A percentile compares a stretch with the other conserved stretches of the same genome.
phyloP scores from a whole-genome alignment of 2,888 invertebrate genomes.

The Cataglyphis altisquamis region DNA sequence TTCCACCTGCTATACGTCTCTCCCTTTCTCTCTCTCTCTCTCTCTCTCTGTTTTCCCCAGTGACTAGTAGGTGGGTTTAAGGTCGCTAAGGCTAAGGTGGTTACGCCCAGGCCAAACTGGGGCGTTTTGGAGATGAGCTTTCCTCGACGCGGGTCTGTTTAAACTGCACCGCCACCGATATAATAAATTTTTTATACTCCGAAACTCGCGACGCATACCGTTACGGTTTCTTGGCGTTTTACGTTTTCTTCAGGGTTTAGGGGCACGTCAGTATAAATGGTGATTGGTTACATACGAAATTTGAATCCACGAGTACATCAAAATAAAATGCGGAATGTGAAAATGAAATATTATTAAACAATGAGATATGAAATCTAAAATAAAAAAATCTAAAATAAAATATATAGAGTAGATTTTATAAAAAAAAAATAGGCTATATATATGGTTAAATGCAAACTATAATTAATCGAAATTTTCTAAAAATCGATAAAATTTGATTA shows the following conservation, averaged over 20 bases:
- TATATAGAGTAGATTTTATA: neutral
- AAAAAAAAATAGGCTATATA: neutral
- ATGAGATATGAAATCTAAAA: neutral
- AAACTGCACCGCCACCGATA: conserved; percentile 30
- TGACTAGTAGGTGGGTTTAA: conserved; percentile 55
- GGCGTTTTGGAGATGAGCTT: conserved; percentile 48
- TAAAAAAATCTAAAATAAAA: neutral
- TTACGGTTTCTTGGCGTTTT: conserved; percentile 25
- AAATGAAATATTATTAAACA: neutral
- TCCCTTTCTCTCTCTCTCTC: conserved; percentile 36
- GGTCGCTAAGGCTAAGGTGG: conserved; percentile 51
- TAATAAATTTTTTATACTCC: conserved; percentile 42
- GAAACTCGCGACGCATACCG: conserved; percentile 3
- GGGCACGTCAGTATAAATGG: neutral
- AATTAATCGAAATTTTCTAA: neutral
- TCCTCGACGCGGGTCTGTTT: conserved; percentile 39
- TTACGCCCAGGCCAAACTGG: conserved; percentile 49
- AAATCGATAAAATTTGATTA: neutral
- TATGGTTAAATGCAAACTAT: neutral
- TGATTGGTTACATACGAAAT: conserved; percentile 3
- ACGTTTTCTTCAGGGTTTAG: conserved; percentile 5
- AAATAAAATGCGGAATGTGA: neutral
- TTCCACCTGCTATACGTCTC: conserved; percentile 60
- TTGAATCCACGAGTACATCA: neutral
- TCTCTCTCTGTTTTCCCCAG: conserved; percentile 58